Conservation (phyloP, 92 coral and sea anemone species). For the Desmophyllum pertusum region DNA sequence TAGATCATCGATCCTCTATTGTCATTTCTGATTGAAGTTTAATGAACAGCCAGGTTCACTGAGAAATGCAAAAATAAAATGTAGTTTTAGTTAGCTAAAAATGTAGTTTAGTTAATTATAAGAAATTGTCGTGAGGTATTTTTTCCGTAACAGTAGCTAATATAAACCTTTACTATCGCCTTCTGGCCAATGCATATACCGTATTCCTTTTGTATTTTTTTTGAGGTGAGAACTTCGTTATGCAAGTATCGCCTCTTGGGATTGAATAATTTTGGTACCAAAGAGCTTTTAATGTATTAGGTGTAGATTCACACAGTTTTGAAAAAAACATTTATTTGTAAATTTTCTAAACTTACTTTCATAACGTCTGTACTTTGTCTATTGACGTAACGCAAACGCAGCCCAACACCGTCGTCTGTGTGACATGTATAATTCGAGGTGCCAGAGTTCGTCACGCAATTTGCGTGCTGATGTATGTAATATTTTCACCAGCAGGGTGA, state of each 20-base stretch:
- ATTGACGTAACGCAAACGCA: neutral
- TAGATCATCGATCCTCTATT: no score
- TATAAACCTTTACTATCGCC: neutral
- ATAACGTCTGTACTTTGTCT: neutral
- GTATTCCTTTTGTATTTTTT: neutral
- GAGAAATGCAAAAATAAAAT: neutral
- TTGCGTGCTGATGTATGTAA: neutral
- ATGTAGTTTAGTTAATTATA: neutral
- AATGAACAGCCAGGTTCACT: neutral
- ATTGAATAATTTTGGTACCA: neutral
- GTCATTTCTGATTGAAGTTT: no score
- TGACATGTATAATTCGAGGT: neutral
- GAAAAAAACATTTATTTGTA: neutral
- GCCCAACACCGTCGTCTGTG: neutral
- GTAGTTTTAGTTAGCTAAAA: no score
- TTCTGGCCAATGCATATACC: neutral
- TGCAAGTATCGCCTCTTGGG: neutral
- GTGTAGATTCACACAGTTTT: no score
- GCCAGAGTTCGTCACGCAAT: neutral
- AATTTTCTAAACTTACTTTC: neutral
- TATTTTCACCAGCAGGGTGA: neutral
- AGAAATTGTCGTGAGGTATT: neutral
- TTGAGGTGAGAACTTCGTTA: neutral
- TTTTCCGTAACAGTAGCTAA: neutral
- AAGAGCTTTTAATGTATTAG: neutral